These are phyloP conservation scores for Cosmia trapezina DNA, from an alignment of 2,888 invertebrate species.

Conservation along the genomic window DNA sequence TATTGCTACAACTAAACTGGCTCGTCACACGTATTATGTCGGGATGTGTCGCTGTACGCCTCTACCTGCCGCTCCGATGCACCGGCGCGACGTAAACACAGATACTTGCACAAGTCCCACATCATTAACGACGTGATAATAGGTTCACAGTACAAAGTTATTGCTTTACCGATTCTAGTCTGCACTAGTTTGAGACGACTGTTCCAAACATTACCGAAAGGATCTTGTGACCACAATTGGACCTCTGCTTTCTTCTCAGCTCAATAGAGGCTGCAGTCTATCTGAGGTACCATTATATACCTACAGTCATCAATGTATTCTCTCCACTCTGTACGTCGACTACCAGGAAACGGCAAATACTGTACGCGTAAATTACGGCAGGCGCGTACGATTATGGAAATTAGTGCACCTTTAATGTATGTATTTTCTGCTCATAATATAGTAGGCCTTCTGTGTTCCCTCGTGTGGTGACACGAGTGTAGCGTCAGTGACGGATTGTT, in stretches of 20 bases:
- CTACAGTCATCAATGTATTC: neutral
- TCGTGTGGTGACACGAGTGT: neutral
- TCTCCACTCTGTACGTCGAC: neutral
- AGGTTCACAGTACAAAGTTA: neutral
- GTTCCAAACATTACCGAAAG: too few relatives aligned
- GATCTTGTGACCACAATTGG: neutral
- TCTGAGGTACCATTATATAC: too few relatives aligned
- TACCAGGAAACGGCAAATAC: neutral
- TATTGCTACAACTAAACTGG: slow-evolving; percentile 27
- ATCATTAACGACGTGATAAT: too few relatives aligned
- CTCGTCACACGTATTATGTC: slow-evolving; percentile 23
- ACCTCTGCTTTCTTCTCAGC: neutral
- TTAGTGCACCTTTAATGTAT: neutral
- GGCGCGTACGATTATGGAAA: too few relatives aligned
- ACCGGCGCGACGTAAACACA: too few relatives aligned
- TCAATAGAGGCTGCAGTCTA: neutral
- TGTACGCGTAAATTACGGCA: neutral
- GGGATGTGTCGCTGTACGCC: slow-evolving; percentile 12
- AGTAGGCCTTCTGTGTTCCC: slow-evolving; percentile 6
- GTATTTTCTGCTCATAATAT: too few relatives aligned
- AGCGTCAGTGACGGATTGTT: too few relatives aligned
- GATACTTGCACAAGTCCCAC: slow-evolving; percentile 12
- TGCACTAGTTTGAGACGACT: neutral
- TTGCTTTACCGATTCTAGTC: neutral
- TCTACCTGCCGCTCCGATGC: slow-evolving; percentile 22